Evolutionary conservation across 2,113 vertebrate genomes (phyloP).

Genomic region (Gobiocypris rarus): DNA sequence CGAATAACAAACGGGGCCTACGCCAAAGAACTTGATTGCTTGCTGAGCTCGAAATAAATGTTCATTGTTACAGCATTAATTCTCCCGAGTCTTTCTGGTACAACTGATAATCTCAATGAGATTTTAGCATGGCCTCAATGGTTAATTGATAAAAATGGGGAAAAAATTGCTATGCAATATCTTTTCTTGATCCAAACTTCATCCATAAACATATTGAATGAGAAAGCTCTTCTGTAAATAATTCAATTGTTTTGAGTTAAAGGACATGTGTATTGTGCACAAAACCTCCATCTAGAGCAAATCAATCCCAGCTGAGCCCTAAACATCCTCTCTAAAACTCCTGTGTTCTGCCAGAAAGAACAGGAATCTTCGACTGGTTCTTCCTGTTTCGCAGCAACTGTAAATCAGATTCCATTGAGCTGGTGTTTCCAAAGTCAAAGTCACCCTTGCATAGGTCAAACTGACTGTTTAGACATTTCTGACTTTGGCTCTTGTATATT

Average conservation of each 20-base stretch:
- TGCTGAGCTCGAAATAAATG: too few relatives aligned
- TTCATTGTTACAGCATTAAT: too few relatives aligned
- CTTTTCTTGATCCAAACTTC: background rate
- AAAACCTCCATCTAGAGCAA: slow-evolving; percentile 2
- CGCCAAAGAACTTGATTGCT: too few relatives aligned
- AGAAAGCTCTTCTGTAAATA: background rate
- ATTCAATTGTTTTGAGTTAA: background rate
- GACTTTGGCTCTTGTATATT: background rate
- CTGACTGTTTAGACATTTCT: background rate
- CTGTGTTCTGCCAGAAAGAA: slow-evolving; percentile 20
- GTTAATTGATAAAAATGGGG: background rate
- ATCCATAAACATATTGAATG: slow-evolving; percentile 4
- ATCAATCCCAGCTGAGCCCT: slow-evolving; percentile 37
- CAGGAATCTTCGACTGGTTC: background rate
- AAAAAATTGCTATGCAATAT: background rate
- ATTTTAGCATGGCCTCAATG: background rate
- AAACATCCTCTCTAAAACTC: background rate
- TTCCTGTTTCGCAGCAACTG: background rate
- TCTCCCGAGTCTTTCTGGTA: too few relatives aligned
- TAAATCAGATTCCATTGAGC: slow-evolving; percentile 11
- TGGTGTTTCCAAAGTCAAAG: background rate
- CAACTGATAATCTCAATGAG: background rate
- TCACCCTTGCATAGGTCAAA: background rate
- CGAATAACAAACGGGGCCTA: too few relatives aligned
- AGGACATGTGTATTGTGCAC: background rate